Evolutionary conservation across 2,113 vertebrate genomes (phyloP).

Genomic region (Ia io): DNA sequence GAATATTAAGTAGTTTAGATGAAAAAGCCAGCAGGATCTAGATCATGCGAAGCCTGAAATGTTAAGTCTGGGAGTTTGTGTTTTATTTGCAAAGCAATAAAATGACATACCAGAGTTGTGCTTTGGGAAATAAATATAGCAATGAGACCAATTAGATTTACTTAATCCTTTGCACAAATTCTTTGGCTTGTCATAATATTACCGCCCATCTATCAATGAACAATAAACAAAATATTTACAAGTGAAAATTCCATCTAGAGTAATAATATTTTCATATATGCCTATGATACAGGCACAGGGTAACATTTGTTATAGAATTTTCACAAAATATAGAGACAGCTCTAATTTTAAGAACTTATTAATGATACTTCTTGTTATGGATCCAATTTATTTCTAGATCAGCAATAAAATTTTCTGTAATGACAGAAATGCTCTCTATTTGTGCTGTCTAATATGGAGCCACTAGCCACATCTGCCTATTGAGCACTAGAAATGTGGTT

Average conservation of each 20-base stretch:
- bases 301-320: not conserved
- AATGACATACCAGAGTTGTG: not conserved
- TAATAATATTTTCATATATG: not conserved
- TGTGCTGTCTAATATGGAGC: not conserved
- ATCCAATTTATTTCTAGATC: not conserved
- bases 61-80: not conserved
- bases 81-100: slow-evolving; percentile 36
- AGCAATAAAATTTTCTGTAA: not conserved
- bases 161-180: slow-evolving; percentile 1
- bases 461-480: not conserved
- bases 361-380: not conserved
- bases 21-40: not conserved
- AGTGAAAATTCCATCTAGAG: not conserved
- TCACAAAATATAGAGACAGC: not conserved
- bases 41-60: not conserved
- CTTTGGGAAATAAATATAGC: slow-evolving; percentile 9
- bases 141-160: not conserved
- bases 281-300: not conserved
- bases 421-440: not conserved
- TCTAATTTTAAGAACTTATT: slow-evolving; percentile 16
- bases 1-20: not conserved
- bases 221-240: not conserved
- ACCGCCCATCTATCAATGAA: not conserved
- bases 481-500: not conserved
- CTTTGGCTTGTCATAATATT: not conserved